Evolutionary conservation across 2,113 vertebrate genomes (phyloP), one percentile per base, ranked within the genome.

Genomic region (Helogale parvula): DNA sequence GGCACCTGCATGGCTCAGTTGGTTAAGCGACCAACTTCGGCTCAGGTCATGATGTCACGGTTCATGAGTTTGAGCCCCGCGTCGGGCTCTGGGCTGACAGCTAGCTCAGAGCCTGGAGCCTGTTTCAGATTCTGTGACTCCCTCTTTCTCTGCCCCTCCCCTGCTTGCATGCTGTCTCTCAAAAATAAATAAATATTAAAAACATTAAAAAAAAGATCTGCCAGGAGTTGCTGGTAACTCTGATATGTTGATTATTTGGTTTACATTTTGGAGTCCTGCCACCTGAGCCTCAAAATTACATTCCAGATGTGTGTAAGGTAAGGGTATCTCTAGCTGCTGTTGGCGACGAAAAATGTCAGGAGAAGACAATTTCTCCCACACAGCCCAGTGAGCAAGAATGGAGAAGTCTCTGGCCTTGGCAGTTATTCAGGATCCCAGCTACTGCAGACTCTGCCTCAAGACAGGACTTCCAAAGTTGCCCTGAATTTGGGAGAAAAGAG

Each of bases 201-300:
- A 52, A 54, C 15, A 54, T 54, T 13, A 54, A 54, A 54, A 54
- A 16, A 80, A 89, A 77, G 27, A 96, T 38, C 92, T 81, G 11
- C 31, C 27, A 83, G 47, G 76, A 88, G 47, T 79, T 93, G 38
- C 52, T 86, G 45, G 23, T 83, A 71, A 88, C 35, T 38, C 69
- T 54, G 41, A 4, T 81, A 31, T 84, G 50, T 47, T 33, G 54
- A 83, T n/a, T 45, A 68, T 65, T 72, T 77, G 65, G 33, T 72
- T 85, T 89, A 85, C 29, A 63, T 89, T 93, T 63, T 71, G 33
- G 68, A 82, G 29, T 86, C 50, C 50, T 92, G 77, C 63, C 76
- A 68, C 29, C 11, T 96, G 79, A 91, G 33, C 71, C 71, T 93
- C 93, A 96, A 92, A 84, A 80, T 87, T 79, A 90, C 29, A 57